Evolutionary conservation across 2,888 invertebrate species (phyloP), one percentile per base, ranked within the genome.

Genomic region (Xanthorhoe spadicearia): DNA sequence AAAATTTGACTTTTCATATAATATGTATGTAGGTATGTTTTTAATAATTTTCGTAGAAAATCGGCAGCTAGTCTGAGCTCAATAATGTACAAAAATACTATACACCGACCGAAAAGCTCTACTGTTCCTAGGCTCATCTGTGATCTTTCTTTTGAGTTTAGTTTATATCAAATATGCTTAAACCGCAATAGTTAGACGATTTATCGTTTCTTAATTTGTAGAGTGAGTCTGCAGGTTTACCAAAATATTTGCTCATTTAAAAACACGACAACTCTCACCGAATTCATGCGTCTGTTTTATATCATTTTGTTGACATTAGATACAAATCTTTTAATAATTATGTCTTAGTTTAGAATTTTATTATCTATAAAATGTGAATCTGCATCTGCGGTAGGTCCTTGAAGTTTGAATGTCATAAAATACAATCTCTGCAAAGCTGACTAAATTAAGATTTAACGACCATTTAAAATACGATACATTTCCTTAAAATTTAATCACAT

Each of bases 321-420:
- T 13, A 13, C 13, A 13, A 13, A 43, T 43, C 13, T 32, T 32
- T 32, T 13, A 13, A 43, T 43, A 43, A 43, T 13, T 43, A 13
- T 43, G 13, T 43, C 38, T 43, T 13, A 43, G 13, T 43, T 43
- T 13, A 43, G 13, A 13, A 13, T 43, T 43, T 43, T 13, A 43
- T 43, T 43, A 43, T 13, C 13, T 43, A 13, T 13, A 13, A 54
- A 54, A 18, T 55, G 43, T 55, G 10, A 28, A 49, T 35, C 8
- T n/a, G 52, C 32, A 35, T 35, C 32, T 51, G 50, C 59, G 59
- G 64, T 64, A 51, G 57, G 57, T 61, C 53, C 35, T 53, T 55
- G 56, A 38, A 19, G 18, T 60, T 51, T 17, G 7, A 57, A 58
- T 57, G 64, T 54, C 56, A 43, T 64, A 58, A 64, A 68, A 68